A percentile compares a stretch with the other conserved stretches of the same genome.
Evolutionary conservation across 2,888 invertebrate species (phyloP).

Genomic region (Aphodius sticticus): DNA sequence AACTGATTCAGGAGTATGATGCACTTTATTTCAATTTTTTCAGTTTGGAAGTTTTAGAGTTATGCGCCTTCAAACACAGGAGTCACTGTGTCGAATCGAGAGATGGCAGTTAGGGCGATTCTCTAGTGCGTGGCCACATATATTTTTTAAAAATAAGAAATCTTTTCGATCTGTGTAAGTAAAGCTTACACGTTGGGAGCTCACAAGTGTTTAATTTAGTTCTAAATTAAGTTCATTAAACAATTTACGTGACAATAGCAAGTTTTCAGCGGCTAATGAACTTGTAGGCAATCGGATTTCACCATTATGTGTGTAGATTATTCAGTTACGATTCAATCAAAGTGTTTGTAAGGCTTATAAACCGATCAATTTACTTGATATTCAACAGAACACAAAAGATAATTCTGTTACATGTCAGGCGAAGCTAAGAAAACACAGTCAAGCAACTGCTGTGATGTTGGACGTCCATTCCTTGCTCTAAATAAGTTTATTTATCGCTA

Average conservation of each 20-base stretch:
- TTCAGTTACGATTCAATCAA: not conserved
- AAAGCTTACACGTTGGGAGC: too few species aligned
- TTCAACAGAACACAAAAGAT: not conserved
- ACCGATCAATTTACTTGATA: not conserved
- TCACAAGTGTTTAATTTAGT: not conserved
- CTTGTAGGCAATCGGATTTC: not conserved
- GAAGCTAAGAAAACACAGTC: not conserved
- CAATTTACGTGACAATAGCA: not conserved
- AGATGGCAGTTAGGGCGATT: too few species aligned
- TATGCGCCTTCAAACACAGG: too few species aligned
- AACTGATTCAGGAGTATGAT: too few species aligned
- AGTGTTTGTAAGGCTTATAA: not conserved
- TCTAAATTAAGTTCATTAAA: not conserved
- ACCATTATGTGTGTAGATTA: not conserved
- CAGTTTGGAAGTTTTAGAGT: too few species aligned
- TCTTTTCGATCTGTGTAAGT: too few species aligned
- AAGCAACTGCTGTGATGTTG: not conserved
- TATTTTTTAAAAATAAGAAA: too few species aligned
- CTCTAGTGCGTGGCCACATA: too few species aligned
- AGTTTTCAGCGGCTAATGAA: not conserved
- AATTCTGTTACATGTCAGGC: not conserved
- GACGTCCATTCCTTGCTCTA: not conserved
- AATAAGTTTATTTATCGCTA: not conserved
- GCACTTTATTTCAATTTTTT: too few species aligned
- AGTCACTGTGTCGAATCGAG: too few species aligned